These are phyloP conservation scores for Gallinago solitaria DNA, from an alignment of 2,797 vertebrate species.

Conservation along the genomic window DNA sequence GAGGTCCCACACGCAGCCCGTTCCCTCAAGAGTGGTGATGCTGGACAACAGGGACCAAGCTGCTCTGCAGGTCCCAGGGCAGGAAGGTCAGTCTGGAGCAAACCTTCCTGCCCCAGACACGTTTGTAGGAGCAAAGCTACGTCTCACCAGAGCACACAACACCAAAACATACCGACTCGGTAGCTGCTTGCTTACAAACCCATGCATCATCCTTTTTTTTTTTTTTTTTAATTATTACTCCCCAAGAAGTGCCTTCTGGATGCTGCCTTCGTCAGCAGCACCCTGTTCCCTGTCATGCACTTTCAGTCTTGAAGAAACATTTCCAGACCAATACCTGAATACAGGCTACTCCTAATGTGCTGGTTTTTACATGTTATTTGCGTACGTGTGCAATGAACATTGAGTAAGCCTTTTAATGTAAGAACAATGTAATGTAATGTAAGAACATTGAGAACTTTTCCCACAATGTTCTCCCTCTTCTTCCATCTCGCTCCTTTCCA, in stretches of 20 bases:
- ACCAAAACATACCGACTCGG: not conserved
- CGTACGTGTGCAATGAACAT: not conserved
- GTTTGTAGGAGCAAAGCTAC: not conserved
- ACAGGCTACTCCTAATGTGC: not conserved
- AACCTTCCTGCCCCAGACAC: not conserved
- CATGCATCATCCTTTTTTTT: not conserved
- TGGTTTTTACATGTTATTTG: constrained; percentile 4
- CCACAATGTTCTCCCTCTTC: not conserved
- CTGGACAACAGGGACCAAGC: not conserved
- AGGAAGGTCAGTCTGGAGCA: not conserved
- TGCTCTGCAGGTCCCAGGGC: not conserved
- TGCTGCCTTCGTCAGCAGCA: constrained; percentile 42
- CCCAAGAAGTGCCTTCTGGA: constrained; percentile 57
- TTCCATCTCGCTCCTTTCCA: not conserved
- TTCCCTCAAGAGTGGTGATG: not conserved
- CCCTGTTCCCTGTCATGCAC: constrained; percentile 30
- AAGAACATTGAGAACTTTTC: not conserved
- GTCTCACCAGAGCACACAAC: not conserved
- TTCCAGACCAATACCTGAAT: constrained; percentile 43
- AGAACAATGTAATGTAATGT: too few species aligned
- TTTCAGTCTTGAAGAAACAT: constrained; percentile 46
- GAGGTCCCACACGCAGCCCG: not conserved
- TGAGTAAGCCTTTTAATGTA: too few species aligned
- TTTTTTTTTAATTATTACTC: not conserved
- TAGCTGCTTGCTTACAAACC: not conserved